phyloP scores from a whole-genome alignment of 1,140 invertebrate genomes.

The Drosophila kanapiae region DNA sequence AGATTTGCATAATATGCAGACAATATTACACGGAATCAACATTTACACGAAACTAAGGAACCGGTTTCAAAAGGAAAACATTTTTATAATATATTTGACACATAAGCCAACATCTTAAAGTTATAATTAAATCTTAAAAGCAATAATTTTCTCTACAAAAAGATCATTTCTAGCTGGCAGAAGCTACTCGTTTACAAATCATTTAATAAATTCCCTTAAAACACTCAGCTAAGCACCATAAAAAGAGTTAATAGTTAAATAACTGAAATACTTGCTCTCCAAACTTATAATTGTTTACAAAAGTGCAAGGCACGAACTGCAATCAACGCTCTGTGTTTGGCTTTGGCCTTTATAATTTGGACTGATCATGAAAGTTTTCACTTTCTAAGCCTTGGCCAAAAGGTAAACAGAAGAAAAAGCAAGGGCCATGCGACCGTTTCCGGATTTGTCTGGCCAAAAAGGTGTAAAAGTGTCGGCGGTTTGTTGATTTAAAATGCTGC shows the following conservation, averaged over 20 bases:
- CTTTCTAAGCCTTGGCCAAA: conserved; percentile 44
- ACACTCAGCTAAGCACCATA: not conserved
- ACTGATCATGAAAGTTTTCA: conserved; percentile 46
- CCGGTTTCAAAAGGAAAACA: not conserved
- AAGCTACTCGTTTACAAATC: not conserved
- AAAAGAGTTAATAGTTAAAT: conserved; percentile 6
- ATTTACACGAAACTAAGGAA: not conserved
- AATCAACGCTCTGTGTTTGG: conserved; percentile 34
- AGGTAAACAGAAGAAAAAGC: conserved; percentile 19
- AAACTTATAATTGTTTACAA: conserved; percentile 20
- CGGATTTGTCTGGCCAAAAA: conserved; percentile 40
- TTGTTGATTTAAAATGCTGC: conserved; percentile 51
- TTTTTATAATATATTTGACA: too few species aligned
- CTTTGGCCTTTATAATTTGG: conserved; percentile 41
- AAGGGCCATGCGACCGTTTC: conserved; percentile 23
- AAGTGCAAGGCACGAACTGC: conserved; percentile 32
- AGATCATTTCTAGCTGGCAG: not conserved
- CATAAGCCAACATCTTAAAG: not conserved
- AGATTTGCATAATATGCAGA: conserved; percentile 36
- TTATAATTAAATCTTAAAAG: not conserved
- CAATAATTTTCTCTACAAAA: too few species aligned
- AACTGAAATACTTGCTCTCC: conserved; percentile 1
- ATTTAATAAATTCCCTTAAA: not conserved
- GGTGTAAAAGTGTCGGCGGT: conserved; percentile 41
- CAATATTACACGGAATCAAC: conserved; percentile 2